These are phyloP conservation scores for Pollenia labialis DNA, from an alignment of 2,888 invertebrate genomes.

Conservation along the genomic window DNA sequence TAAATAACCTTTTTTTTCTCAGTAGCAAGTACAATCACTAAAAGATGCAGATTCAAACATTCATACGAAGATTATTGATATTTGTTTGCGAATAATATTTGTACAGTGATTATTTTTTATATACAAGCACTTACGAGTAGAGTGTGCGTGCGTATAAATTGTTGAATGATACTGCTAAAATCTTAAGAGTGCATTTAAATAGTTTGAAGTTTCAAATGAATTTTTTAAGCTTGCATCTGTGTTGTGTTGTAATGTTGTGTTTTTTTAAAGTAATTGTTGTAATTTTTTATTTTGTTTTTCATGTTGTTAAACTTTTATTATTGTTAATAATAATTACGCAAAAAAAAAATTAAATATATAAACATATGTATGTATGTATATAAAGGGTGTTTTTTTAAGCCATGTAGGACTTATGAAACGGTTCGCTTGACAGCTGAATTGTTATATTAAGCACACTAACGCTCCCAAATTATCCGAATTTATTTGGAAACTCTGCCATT, in stretches of 20 bases:
- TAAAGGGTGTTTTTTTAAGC: no score
- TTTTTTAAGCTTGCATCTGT: not conserved
- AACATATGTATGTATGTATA: no score
- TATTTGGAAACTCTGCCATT: no score
- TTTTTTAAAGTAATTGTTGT: conserved; percentile 13
- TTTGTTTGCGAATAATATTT: not conserved
- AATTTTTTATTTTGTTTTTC: not conserved
- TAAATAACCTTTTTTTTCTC: no score
- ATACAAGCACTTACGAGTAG: not conserved
- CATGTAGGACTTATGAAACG: no score
- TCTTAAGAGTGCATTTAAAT: conserved; percentile 39
- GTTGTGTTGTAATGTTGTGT: not conserved
- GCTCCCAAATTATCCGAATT: no score
- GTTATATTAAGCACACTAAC: no score
- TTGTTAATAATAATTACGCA: conserved; percentile 17
- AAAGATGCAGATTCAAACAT: no score
- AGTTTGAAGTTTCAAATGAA: not conserved
- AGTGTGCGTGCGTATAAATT: conserved; percentile 55
- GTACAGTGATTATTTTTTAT: not conserved
- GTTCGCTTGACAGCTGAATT: no score
- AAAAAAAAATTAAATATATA: not conserved
- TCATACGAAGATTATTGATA: no score
- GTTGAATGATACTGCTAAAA: conserved; percentile 52
- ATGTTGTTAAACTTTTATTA: not conserved
- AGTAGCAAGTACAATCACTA: no score